A percentile compares a stretch with the other conserved stretches of the same genome.
These are phyloP conservation scores for Chaunax sp. DNA, from an alignment of 2,797 vertebrate genomes.

Conservation along the genomic window DNA sequence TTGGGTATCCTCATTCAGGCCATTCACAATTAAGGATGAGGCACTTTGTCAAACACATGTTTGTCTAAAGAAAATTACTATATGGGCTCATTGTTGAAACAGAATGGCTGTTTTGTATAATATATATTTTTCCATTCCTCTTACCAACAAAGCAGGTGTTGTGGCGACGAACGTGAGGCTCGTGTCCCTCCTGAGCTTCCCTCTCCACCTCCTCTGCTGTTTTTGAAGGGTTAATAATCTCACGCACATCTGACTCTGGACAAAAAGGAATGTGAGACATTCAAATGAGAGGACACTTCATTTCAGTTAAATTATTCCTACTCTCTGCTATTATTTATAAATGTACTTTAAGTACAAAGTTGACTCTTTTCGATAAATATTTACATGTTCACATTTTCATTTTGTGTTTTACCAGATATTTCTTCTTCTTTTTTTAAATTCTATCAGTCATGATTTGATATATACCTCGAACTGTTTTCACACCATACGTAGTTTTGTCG, in stretches of 20 bases:
- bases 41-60: too few relatives aligned
- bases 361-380: neutral
- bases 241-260: constrained; percentile 69
- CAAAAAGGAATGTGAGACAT: constrained; percentile 1
- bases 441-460: neutral
- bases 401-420: neutral
- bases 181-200: constrained; percentile 82
- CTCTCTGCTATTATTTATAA: neutral
- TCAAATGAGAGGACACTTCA: neutral
- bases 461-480: constrained; percentile 78
- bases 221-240: constrained; percentile 88
- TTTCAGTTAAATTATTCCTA: neutral
- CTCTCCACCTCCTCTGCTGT: constrained; percentile 79
- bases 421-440: neutral
- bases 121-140: constrained; percentile 21
- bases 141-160: constrained; percentile 86
- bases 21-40: too few relatives aligned
- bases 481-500: constrained; percentile 83
- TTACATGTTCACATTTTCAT: neutral
- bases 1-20: too few relatives aligned
- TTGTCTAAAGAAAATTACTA: too few relatives aligned
- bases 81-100: neutral
- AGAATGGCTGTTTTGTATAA: neutral
- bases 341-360: too few relatives aligned
- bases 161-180: constrained; percentile 84